A percentile compares a stretch with the other conserved stretches of the same genome.
phyloP scores from a whole-genome alignment of 37 sponge, comb jelly and placozoan genomes.

The Beroe ovata region DNA sequence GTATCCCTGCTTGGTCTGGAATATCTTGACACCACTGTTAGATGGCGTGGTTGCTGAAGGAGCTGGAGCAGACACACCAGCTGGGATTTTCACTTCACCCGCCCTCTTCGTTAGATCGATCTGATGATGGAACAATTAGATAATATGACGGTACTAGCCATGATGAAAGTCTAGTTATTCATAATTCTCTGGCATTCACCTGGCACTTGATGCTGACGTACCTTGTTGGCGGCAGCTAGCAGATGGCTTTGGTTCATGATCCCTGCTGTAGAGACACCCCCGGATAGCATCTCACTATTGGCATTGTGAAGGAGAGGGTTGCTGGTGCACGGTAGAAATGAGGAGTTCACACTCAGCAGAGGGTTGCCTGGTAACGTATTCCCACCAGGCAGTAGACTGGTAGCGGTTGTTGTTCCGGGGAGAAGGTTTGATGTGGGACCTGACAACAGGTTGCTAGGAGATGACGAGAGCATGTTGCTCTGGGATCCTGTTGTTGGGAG shows the following conservation, averaged over 20 bases:
- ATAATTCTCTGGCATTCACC: too few species aligned
- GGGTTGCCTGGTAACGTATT: neutral
- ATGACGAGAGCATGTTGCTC: neutral
- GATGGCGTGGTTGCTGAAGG: conserved; percentile 1
- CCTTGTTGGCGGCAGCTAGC: too few species aligned
- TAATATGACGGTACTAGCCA: too few species aligned
- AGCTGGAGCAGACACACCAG: too few species aligned
- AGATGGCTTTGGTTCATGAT: neutral
- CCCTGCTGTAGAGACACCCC: neutral
- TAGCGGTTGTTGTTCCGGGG: neutral
- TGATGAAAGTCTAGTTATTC: too few species aligned
- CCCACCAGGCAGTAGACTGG: neutral
- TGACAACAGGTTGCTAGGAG: neutral
- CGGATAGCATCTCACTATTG: neutral
- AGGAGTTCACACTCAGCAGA: neutral
- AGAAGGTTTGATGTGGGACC: neutral
- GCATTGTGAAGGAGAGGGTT: neutral
- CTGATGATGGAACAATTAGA: too few species aligned
- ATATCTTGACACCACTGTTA: conserved; percentile 55
- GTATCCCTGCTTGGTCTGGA: conserved; percentile 65
- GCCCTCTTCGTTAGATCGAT: too few species aligned
- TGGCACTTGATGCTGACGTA: too few species aligned
- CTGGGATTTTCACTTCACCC: neutral
- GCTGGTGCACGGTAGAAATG: neutral
- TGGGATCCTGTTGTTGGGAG: neutral